Base-by-base conservation (phyloP, 2,113 vertebrate species). In the Pelobates fuscus region DNA sequence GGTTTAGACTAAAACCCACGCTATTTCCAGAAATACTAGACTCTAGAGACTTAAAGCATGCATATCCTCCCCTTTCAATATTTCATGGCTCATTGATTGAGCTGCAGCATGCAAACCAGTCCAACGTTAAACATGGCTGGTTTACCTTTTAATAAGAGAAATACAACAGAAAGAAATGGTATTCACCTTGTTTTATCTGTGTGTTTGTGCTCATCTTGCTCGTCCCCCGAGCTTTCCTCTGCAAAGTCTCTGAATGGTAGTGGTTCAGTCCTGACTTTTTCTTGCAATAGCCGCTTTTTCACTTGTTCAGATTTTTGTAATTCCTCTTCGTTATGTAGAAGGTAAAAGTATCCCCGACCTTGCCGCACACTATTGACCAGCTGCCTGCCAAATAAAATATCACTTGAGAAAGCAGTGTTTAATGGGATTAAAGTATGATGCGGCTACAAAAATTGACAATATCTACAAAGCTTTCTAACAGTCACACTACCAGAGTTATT, bases 281-380 rank as follows among this genome's bases (percentile, higher is more conserved):
- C 80, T 29, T 57, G 65, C 67, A 66, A 69, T 66, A 68, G 61
- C 62, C 78, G 78, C 63, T 71, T 78, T 77, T 72, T 41, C 59
- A 71, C 63, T 25, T 69, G 77, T 1, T 57, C 27, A 1, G 30
- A 78, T 72, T 81, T 80, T 57, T 84, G 86, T 71, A 85, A 67
- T 12, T 75, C 29, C 0, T 78, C 86, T 62, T 92, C 88, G 68
- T 87, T 83, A 75, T 37, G 82, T 52, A 94, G 82, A 0, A 86
- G 77, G 26, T 71, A 49, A 21, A 92, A 92, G 68, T 86, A 91
- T 0, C 86, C 83, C 0, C 77, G 79, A 6, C 91, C 87, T n/a
- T 41, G 69, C 71, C 86, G 90, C 78, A 92, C 85, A 0, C 77
- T 86, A 1, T 21, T 82, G 27, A 91, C 70, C 60, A 93, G 78